These are phyloP conservation scores for Zophobas morio DNA, from an alignment of 1,140 invertebrate genomes.

Conservation along the genomic window DNA sequence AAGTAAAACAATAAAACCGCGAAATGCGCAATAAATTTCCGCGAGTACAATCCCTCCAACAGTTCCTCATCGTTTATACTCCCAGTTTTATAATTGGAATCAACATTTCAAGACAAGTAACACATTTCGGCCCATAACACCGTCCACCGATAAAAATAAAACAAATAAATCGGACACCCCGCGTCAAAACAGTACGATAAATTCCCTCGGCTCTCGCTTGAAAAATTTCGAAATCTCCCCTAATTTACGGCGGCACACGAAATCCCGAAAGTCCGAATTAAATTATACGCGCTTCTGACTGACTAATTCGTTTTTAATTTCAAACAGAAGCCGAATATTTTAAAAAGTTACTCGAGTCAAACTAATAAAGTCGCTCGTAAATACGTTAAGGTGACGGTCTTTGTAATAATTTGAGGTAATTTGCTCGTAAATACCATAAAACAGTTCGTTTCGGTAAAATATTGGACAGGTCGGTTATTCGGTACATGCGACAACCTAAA, in stretches of 20 bases:
- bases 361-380: conserved; percentile 58
- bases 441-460: conserved; percentile 58
- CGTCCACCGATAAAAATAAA: not conserved
- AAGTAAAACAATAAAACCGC: no score
- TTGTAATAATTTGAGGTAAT: conserved; percentile 60
- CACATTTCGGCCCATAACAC: no score
- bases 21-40: no score
- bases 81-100: no score
- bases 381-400: conserved; percentile 56
- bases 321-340: conserved; percentile 52
- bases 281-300: not conserved
- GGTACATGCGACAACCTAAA: conserved; percentile 54
- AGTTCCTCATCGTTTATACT: no score
- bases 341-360: conserved; percentile 46
- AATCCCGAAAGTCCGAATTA: not conserved
- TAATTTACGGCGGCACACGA: not conserved
- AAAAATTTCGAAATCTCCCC: not conserved
- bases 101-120: no score
- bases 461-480: conserved; percentile 52
- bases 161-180: conserved; percentile 16
- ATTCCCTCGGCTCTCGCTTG: not conserved
- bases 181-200: conserved; percentile 7
- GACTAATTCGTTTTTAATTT: conserved; percentile 52
- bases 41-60: no score
- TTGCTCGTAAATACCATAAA: conserved; percentile 62